Evolutionary conservation across 2,797 vertebrate genomes (phyloP).

Genomic region (Dendrocincla tyrannina): DNA sequence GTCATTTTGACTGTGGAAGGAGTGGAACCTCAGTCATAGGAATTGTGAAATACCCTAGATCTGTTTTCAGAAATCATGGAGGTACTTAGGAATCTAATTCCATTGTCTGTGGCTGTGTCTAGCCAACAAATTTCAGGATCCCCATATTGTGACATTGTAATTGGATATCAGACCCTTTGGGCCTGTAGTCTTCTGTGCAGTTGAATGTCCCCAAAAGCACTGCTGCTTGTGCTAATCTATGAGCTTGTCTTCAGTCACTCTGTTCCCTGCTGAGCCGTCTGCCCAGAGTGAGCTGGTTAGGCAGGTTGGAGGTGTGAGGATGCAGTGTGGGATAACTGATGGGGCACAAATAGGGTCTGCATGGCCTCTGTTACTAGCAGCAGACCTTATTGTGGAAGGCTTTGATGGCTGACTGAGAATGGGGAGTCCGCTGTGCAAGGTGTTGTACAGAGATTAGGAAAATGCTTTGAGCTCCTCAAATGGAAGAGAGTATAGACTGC

Average conservation of each 20-base stretch:
- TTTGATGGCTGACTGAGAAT: background rate
- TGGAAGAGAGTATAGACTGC: background rate
- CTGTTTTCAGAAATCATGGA: background rate
- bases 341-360: background rate
- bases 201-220: background rate
- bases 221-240: background rate
- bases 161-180: background rate
- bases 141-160: background rate
- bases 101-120: background rate
- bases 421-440: background rate
- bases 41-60: background rate
- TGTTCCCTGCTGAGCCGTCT: background rate
- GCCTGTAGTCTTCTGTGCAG: background rate
- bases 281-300: background rate
- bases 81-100: background rate
- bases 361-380: background rate
- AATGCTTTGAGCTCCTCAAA: conserved; percentile 2
- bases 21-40: background rate
- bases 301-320: background rate
- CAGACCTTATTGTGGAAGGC: background rate
- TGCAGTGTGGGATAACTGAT: background rate
- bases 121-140: background rate
- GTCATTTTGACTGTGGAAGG: background rate
- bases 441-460: background rate
- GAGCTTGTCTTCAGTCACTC: background rate